phyloP scores from a whole-genome alignment of 2,888 invertebrate species.

The Adelphocoris suturalis region DNA sequence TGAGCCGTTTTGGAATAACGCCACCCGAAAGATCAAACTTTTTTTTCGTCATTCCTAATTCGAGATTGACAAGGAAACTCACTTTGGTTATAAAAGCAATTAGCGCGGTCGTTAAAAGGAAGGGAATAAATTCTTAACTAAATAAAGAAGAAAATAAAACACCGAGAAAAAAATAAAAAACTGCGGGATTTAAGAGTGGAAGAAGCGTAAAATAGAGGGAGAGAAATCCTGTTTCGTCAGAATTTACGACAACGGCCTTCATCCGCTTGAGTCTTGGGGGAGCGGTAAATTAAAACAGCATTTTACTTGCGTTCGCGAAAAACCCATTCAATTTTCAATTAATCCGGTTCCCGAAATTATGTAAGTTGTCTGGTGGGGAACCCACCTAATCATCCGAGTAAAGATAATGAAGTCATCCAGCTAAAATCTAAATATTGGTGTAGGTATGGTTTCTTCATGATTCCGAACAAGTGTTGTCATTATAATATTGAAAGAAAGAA shows the following conservation, averaged over 20 bases:
- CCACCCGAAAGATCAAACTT: background rate
- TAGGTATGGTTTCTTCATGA: too few relatives aligned
- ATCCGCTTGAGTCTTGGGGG: slow-evolving; percentile 2
- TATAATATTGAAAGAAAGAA: too few relatives aligned
- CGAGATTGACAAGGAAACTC: slow-evolving; percentile 40
- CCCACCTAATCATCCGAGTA: too few relatives aligned
- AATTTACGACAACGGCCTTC: slow-evolving; percentile 10
- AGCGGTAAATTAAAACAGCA: background rate
- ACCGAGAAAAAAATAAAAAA: slow-evolving; percentile 9
- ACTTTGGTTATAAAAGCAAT: slow-evolving; percentile 30
- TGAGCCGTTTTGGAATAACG: slow-evolving; percentile 8
- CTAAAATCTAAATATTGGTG: too few relatives aligned
- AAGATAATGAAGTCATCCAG: too few relatives aligned
- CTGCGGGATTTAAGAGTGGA: slow-evolving; percentile 14
- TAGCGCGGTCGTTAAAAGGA: slow-evolving; percentile 30
- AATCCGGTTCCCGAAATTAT: background rate
- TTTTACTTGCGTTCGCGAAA: background rate
- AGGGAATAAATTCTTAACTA: slow-evolving; percentile 16
- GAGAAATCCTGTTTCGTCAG: slow-evolving; percentile 26
- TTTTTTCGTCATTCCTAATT: background rate
- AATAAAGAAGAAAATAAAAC: slow-evolving; percentile 29
- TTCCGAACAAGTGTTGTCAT: too few relatives aligned
- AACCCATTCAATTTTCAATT: background rate
- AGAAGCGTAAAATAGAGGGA: background rate
- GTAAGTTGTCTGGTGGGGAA: background rate